Evolutionary conservation across 2,888 invertebrate species (phyloP), one percentile per base, ranked within the genome.

Genomic region (Cantharis rufa): DNA sequence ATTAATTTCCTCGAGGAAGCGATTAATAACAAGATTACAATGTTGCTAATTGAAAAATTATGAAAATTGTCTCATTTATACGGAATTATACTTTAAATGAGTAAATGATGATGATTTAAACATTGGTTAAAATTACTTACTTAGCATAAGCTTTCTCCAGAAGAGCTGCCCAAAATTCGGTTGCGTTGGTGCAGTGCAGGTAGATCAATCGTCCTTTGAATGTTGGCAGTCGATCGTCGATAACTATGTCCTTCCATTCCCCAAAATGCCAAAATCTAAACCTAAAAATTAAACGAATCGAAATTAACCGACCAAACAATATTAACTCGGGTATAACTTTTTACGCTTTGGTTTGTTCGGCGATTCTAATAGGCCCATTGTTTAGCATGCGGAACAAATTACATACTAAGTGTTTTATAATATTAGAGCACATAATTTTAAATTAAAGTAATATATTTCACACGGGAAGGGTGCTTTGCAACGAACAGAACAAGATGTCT

Each of bases 61-160:
- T 48, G n/a, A 48, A 48, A 48, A n/a, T 48, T n/a, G 48, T 48
- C 9, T 48, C 48, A n/a, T 7, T 48, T 48, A 9, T 48, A 48
- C n/a, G n/a, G 48, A n/a, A 2, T 48, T 7, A n/a, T n/a, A 48
- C 5, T n/a, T 48, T 48, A 48, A 28, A 13, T n/a, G n/a, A 48
- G n/a, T 48, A 48, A 48, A 48, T n/a, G 48, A n/a, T 13, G 32
- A 32, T n/a, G 48, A 48, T n/a, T n/a, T 48, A 48, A 48, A 48
- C n/a, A n/a, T 48, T 15, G 10, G n/a, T 18, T 63, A 3, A 68
- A 16, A 69, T 21, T 16, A 72, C 68, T 89, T 88, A 94, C 94
- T 95, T 95, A 80, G 94, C 94, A 87, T 94, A 95, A 10, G 94
- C 95, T 88, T 95, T 95, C 88, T 95, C 95, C 66, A 95, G 88